A percentile compares a stretch with the other conserved stretches of the same genome.
Evolutionary conservation across 1,140 invertebrate genomes (phyloP).

Genomic region (Orius laevigatus): DNA sequence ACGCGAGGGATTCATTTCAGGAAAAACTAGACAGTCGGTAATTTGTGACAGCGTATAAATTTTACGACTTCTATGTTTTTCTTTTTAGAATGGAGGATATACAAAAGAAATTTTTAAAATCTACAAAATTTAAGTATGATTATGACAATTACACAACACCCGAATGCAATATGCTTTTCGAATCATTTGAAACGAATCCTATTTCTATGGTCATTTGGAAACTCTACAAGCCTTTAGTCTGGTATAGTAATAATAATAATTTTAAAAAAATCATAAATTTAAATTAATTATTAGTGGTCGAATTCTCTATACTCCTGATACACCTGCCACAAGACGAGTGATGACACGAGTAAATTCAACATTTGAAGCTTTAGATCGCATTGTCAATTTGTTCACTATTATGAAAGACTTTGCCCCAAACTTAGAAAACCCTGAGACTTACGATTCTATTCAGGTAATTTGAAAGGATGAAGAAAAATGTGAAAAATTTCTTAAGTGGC

Average conservation of each 20-base stretch:
- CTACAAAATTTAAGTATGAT: conserved; percentile 7
- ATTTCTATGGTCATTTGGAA: conserved; percentile 15
- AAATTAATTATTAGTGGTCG: conserved; percentile 17
- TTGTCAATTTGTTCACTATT: background rate
- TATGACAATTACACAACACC: conserved; percentile 18
- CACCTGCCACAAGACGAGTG: conserved; percentile 15
- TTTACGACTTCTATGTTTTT: no score
- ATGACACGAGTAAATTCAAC: conserved; percentile 19
- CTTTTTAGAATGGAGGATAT: no score
- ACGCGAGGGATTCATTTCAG: no score
- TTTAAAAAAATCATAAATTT: conserved; percentile 6
- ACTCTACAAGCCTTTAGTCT: conserved; percentile 18
- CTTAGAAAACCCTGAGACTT: background rate
- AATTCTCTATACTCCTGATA: conserved; percentile 21
- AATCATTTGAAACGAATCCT: conserved; percentile 15
- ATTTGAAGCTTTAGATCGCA: conserved; percentile 11
- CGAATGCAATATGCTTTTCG: conserved; percentile 17
- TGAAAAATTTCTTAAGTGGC: no score
- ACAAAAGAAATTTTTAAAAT: no score
- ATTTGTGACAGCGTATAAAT: no score
- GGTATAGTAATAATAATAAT: conserved; percentile 17
- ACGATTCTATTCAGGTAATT: no score
- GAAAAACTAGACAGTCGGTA: no score
- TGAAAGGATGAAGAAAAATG: no score
- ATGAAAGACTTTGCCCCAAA: background rate